Base-by-base conservation (phyloP, 2,113 vertebrate species). In the Zeus faber region DNA sequence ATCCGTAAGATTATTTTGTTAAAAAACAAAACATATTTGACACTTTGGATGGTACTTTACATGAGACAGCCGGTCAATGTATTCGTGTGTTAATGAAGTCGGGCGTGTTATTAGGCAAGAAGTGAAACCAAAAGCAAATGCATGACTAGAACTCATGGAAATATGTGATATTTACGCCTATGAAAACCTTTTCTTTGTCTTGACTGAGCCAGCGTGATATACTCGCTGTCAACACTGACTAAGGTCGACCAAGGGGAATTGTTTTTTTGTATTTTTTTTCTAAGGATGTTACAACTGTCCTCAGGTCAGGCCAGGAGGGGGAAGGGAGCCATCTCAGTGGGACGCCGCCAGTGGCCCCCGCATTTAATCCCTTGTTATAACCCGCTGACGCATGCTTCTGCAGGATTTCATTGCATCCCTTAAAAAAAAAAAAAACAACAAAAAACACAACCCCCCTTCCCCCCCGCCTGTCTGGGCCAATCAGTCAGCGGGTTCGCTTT, bases 361-460 rank as follows among this genome's bases (percentile, higher is more conserved):
- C 55, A 51, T 76, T 65, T 61, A 76, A 79, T 31, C 55, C 59
- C 37, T 39, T 41, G 33, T 50, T 62, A 72, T 59, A 74, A 65
- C 9, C 45, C 9, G 63, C 76, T 82, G 80, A 79, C 70, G 79
- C 11, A 16, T 64, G 64, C 68, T 76, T 74, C 68, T 65, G 54
- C 46, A 65, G 62, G 75, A 76, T 79, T 85, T 64, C 56, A 41
- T 53, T 49, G 68, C 70, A 59, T 47, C 65, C 52, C 37, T 40
- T 37, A 10, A 25, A 25, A 45, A 55, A 76, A 72, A 74, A 68
- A 58, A n/a, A n/a, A n/a, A n/a, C n/a, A n/a, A n/a, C n/a, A n/a
- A n/a, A n/a, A n/a, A n/a, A n/a, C n/a, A n/a, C n/a, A n/a, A n/a
- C 22, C 35, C 23, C 54, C 49, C 23, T 52, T 5, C 29, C 29